Conservation (phyloP, 2,888 invertebrate genomes). For the Ligdia adustata region DNA sequence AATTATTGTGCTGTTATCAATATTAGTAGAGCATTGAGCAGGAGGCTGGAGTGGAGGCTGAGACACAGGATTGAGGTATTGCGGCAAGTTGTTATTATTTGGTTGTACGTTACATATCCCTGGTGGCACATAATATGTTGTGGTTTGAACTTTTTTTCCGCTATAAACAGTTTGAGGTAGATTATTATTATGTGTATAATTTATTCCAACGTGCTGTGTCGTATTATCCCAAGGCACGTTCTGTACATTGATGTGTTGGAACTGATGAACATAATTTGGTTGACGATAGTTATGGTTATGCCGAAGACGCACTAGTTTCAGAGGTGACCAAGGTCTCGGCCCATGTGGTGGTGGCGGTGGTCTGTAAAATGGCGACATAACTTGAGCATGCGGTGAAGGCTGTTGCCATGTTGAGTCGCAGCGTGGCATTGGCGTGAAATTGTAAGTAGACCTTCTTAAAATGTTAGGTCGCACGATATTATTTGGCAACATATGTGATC, state of each 20-base stretch:
- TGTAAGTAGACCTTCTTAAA: not conserved
- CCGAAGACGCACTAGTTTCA: not conserved
- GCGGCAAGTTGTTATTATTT: conserved; percentile 8
- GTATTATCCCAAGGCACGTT: not conserved
- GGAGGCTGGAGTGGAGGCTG: conserved; percentile 9
- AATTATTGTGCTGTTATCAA: conserved; percentile 28
- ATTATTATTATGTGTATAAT: not conserved
- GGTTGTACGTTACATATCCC: conserved; percentile 1
- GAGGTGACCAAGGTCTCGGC: not conserved
- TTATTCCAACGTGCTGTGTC: not conserved
- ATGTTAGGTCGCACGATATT: not conserved
- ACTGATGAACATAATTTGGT: not conserved
- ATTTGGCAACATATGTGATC: not conserved
- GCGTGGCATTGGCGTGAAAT: too few relatives aligned
- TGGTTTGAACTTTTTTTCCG: too few relatives aligned
- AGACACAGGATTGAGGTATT: not conserved
- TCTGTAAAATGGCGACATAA: not conserved
- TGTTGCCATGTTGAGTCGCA: too few relatives aligned
- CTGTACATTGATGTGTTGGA: not conserved
- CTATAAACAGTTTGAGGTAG: not conserved
- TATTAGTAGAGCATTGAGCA: not conserved
- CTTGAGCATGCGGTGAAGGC: too few relatives aligned
- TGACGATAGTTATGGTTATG: not conserved
- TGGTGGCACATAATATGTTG: conserved; percentile 6
- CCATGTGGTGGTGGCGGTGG: not conserved